Evolutionary conservation across 2,888 invertebrate genomes (phyloP).

Genomic region (Loripinus fragilis): DNA sequence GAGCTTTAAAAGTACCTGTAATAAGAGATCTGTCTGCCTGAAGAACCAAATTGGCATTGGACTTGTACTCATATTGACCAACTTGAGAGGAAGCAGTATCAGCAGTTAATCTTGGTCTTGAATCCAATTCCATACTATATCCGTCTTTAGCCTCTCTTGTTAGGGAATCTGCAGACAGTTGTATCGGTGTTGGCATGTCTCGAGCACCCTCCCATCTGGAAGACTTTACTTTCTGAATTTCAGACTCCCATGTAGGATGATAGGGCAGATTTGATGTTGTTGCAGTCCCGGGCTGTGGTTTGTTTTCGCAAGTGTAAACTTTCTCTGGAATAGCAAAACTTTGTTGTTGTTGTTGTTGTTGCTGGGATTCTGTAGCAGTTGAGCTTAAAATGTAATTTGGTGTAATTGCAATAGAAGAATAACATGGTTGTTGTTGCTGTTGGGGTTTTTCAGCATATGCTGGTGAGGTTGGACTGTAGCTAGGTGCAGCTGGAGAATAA

Average conservation of each 20-base stretch:
- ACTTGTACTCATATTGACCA: neutral
- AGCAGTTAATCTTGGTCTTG: neutral
- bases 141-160: neutral
- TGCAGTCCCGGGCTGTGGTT: neutral
- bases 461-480: constrained; percentile 21
- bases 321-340: neutral
- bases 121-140: neutral
- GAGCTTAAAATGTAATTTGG: no score
- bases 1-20: no score
- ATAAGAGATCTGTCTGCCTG: neutral
- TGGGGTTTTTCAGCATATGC: no score
- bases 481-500: constrained; percentile 31
- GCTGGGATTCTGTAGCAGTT: no score
- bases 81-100: neutral
- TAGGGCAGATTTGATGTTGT: no score
- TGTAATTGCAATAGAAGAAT: no score
- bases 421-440: no score
- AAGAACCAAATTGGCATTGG: constrained; percentile 11
- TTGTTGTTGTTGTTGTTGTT: no score
- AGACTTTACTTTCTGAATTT: no score
- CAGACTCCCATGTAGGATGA: no score
- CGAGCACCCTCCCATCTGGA: neutral
- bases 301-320: neutral
- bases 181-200: neutral
- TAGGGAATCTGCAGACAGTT: neutral